Conservation (phyloP, 2,888 invertebrate species). For the Calliopum simillimum region DNA sequence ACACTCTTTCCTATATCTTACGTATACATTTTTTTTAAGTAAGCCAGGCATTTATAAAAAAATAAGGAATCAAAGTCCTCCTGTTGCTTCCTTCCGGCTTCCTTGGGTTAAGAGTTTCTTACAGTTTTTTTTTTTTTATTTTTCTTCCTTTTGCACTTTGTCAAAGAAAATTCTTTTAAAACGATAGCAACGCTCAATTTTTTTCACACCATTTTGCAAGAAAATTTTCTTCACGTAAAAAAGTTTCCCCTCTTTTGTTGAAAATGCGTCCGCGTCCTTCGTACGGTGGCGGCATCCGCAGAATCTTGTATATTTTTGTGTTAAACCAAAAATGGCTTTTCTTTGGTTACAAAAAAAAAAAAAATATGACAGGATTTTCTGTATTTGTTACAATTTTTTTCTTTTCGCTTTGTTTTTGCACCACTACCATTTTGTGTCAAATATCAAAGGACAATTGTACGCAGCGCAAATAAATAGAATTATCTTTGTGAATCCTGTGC, state of each 20-base stretch:
- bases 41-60: no score
- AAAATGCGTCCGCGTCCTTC: no score
- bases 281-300: not conserved
- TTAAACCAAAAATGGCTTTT: slow-evolving; percentile 51
- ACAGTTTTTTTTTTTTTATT: no score
- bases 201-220: slow-evolving; percentile 23
- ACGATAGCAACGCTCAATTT: not conserved
- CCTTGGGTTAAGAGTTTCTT: no score
- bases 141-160: no score
- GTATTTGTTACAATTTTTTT: no score
- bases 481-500: slow-evolving; percentile 47
- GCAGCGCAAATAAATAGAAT: slow-evolving; percentile 47
- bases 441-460: slow-evolving; percentile 21
- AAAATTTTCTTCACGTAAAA: slow-evolving; percentile 17
- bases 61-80: no score
- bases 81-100: no score
- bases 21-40: no score
- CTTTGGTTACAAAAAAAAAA: slow-evolving; percentile 20
- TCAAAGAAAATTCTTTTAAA: no score
- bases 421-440: slow-evolving; percentile 4
- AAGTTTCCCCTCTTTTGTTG: not conserved
- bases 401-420: no score
- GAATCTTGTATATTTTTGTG: slow-evolving; percentile 48
- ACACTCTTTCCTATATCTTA: not conserved
- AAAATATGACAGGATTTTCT: not conserved